Evolutionary conservation across 2,113 vertebrate species (phyloP).

Genomic region (Pachypanchax playfairii): DNA sequence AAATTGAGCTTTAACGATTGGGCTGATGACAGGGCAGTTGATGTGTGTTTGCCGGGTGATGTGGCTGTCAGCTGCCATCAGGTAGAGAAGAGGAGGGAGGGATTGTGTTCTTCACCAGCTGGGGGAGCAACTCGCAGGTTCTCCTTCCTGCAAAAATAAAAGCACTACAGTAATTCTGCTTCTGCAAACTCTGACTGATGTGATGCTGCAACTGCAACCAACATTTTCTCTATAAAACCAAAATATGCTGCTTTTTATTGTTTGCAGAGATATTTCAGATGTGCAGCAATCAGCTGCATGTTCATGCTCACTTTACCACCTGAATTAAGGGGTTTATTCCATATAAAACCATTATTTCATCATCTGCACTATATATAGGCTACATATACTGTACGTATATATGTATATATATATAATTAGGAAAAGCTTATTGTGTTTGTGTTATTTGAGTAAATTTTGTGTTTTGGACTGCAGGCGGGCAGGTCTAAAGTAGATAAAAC

Average conservation of each 20-base stretch:
- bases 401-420: no score
- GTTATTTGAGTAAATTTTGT: slow-evolving; percentile 13
- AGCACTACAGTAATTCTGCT: slow-evolving; percentile 9
- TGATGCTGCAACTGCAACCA: no score
- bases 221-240: not conserved
- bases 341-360: not conserved
- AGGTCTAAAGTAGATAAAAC: slow-evolving; percentile 27
- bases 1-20: not conserved
- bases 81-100: slow-evolving; percentile 40
- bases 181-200: not conserved
- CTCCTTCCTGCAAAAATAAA: not conserved
- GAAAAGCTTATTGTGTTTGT: not conserved
- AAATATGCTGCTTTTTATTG: not conserved
- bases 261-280: not conserved
- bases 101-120: slow-evolving; percentile 21
- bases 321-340: not conserved
- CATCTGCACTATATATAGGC: no score
- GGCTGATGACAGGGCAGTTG: slow-evolving; percentile 31
- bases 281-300: not conserved
- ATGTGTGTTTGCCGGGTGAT: slow-evolving; percentile 41
- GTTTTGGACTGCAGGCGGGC: slow-evolving; percentile 9
- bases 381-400: no score
- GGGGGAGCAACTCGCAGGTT: slow-evolving; percentile 45
- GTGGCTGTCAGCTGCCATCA: slow-evolving; percentile 62
- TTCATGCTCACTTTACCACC: not conserved